Conservation (phyloP, 2,888 invertebrate genomes). For the Rhopalosiphum nymphaeae region DNA sequence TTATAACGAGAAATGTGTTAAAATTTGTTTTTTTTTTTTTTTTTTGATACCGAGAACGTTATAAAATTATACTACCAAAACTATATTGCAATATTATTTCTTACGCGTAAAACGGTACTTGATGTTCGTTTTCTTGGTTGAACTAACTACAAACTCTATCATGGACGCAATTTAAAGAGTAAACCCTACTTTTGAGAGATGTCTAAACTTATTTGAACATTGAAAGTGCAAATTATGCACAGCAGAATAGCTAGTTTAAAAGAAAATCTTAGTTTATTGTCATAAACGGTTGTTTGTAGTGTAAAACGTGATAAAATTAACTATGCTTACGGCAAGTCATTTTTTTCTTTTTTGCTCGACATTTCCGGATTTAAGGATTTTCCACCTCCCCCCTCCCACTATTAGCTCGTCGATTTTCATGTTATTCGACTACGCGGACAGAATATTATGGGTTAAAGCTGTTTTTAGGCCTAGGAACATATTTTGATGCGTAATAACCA, state of each 20-base stretch:
- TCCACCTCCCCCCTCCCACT: background rate
- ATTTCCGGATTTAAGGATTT: background rate
- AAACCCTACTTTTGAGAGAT: background rate
- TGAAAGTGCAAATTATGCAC: background rate
- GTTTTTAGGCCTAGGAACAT: background rate
- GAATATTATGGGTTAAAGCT: background rate
- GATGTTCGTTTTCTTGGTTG: background rate
- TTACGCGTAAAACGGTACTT: background rate
- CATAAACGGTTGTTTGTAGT: background rate
- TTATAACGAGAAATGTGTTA: background rate
- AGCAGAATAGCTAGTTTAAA: background rate
- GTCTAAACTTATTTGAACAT: background rate
- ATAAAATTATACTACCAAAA: background rate
- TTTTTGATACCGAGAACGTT: background rate
- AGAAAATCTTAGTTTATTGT: constrained; percentile 35
- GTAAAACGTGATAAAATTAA: constrained; percentile 14
- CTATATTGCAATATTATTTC: background rate
- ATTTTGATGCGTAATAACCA: background rate
- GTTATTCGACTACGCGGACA: background rate
- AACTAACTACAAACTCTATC: background rate
- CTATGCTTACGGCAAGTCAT: background rate
- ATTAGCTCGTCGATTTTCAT: background rate
- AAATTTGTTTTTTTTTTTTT: background rate
- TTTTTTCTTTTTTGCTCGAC: background rate
- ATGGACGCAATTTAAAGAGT: background rate